phyloP scores from a whole-genome alignment of 2,797 vertebrate genomes.

The Bothrops alternatus region DNA sequence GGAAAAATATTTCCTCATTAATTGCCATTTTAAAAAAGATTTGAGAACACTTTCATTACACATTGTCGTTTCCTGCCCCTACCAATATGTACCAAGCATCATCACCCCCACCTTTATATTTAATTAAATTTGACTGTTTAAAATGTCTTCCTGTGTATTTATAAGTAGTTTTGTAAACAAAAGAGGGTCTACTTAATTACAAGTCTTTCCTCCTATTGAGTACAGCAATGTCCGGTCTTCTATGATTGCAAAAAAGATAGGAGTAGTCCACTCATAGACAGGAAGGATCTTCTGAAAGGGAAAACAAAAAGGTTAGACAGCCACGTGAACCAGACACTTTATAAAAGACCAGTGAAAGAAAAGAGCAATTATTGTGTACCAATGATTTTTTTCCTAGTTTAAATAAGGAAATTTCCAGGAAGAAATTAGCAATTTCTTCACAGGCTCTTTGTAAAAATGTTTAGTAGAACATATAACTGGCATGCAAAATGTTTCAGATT shows the following conservation, averaged over 20 bases:
- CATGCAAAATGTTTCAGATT: neutral
- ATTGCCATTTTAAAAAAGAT: neutral
- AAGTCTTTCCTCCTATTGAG: slow-evolving; percentile 76
- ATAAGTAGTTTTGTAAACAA: slow-evolving; percentile 73
- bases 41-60: slow-evolving; percentile 18
- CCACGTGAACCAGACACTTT: neutral
- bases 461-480: neutral
- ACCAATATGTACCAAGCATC: neutral
- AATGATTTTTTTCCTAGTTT: rapidly evolving
- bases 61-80: neutral
- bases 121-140: slow-evolving; percentile 46
- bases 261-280: slow-evolving; percentile 58
- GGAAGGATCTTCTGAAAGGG: slow-evolving; percentile 68
- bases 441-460: rapidly evolving
- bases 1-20: neutral
- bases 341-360: neutral
- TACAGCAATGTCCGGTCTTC: slow-evolving; percentile 59
- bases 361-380: neutral
- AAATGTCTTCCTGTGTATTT: slow-evolving; percentile 50
- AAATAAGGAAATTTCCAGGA: neutral
- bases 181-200: slow-evolving; percentile 71
- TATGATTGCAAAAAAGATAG: slow-evolving; percentile 63
- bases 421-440: rapidly evolving
- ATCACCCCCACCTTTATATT: slow-evolving; percentile 18
- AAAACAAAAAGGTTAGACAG: slow-evolving; percentile 33